These are phyloP conservation scores for Drosophila phalerata DNA, from an alignment of 2,888 invertebrate species.

Conservation along the genomic window DNA sequence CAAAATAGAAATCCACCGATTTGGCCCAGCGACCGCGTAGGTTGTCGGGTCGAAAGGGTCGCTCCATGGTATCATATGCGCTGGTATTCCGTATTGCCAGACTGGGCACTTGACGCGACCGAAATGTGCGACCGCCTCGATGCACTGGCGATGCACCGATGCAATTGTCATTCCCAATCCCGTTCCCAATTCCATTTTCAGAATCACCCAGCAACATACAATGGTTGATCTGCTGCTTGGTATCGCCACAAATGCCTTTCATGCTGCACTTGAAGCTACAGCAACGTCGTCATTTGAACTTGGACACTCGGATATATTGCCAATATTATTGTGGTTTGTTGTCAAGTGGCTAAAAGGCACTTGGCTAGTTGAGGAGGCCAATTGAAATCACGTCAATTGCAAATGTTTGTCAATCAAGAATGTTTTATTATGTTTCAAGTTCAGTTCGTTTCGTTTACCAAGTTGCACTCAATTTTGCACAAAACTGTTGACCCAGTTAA, in stretches of 20 bases:
- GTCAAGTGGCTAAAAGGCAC: constrained; percentile 27
- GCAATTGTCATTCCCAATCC: constrained; percentile 2
- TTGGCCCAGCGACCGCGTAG: constrained; percentile 90
- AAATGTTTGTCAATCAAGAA: constrained; percentile 39
- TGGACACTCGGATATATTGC: constrained; percentile 1
- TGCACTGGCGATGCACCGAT: constrained; percentile 14
- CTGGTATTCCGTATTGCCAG: constrained; percentile 72
- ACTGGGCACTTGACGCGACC: constrained; percentile 67
- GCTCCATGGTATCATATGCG: constrained; percentile 83
- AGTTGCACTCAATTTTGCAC: constrained; percentile 15
- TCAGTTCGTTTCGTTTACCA: constrained; percentile 43
- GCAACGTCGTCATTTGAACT: constrained; percentile 35
- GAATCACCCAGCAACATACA: constrained; percentile 70
- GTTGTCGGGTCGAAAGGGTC: constrained; percentile 83
- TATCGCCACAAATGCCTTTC: constrained; percentile 81
- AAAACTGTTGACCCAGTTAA: constrained; percentile 19
- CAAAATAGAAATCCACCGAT: constrained; percentile 91
- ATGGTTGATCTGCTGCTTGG: constrained; percentile 77
- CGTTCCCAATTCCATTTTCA: background rate
- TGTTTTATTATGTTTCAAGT: constrained; percentile 55
- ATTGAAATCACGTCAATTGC: constrained; percentile 37
- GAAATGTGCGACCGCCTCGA: constrained; percentile 36
- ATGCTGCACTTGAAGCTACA: constrained; percentile 52
- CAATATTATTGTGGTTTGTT: constrained; percentile 11
- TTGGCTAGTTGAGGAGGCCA: constrained; percentile 20